Percentiles rank a stretch among this genome's conserved stretches.
These are phyloP conservation scores for Calosoma granatense DNA, from an alignment of 1,140 invertebrate genomes.

Conservation along the genomic window DNA sequence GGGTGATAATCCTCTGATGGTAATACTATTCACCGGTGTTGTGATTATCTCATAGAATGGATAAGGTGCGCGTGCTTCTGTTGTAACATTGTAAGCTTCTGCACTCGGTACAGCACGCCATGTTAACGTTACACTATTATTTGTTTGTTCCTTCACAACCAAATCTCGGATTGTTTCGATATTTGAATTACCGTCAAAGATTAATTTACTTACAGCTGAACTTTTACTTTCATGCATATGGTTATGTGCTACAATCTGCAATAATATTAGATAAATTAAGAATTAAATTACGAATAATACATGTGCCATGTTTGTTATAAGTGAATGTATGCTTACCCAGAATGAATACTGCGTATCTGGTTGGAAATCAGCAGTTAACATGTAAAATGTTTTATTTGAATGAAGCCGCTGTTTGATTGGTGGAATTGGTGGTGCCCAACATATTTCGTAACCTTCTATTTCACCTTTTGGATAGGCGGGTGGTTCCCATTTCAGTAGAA, in stretches of 20 bases:
- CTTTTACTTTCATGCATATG: conserved; percentile 42
- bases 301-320: not conserved
- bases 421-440: conserved; percentile 32
- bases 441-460: conserved; percentile 52
- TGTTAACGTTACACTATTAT: conserved; percentile 41
- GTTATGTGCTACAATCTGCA: conserved; percentile 57
- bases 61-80: conserved; percentile 40
- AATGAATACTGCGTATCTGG: conserved; percentile 58
- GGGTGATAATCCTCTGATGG: conserved; percentile 45
- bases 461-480: conserved; percentile 51
- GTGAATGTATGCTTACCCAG: conserved; percentile 47
- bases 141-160: conserved; percentile 35
- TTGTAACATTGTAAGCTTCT: conserved; percentile 49
- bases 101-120: conserved; percentile 51
- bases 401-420: conserved; percentile 22
- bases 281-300: not conserved
- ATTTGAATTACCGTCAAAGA: conserved; percentile 49
- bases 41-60: conserved; percentile 31
- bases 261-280: conserved; percentile 7
- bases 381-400: conserved; percentile 37
- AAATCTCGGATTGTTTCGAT: conserved; percentile 50
- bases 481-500: conserved; percentile 56
- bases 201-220: conserved; percentile 44
- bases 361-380: conserved; percentile 46
- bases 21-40: conserved; percentile 35